phyloP scores from a whole-genome alignment of 2,888 invertebrate species.

The Acutogordius australiensis region DNA sequence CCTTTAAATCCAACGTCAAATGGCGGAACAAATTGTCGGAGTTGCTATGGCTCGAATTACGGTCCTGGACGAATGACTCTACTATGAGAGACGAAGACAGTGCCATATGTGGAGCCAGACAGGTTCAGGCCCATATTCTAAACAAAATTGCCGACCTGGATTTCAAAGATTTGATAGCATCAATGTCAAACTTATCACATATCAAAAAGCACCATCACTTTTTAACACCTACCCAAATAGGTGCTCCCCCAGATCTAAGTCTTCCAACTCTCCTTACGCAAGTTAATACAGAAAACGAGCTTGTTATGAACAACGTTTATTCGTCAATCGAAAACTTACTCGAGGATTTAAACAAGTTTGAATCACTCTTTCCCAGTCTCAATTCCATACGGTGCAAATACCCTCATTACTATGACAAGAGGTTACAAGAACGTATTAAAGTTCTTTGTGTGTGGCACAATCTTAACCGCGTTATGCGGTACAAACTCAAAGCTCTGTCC shows the following conservation, averaged over 20 bases:
- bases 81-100: neutral
- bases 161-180: neutral
- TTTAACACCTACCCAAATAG: neutral
- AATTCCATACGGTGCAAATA: conserved; percentile 45
- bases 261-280: neutral
- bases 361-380: conserved; percentile 51
- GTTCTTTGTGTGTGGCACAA: conserved; percentile 69
- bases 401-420: conserved; percentile 36
- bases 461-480: conserved; percentile 47
- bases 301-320: neutral
- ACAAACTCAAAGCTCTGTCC: conserved; percentile 40
- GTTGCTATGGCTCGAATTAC: conserved; percentile 61
- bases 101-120: neutral
- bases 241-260: neutral
- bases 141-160: neutral
- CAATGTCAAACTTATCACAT: no score
- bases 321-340: conserved; percentile 39
- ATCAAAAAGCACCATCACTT: no score
- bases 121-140: neutral
- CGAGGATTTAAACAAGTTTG: conserved; percentile 41
- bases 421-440: conserved; percentile 38
- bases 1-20: conserved; percentile 32
- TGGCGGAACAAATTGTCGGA: conserved; percentile 67
- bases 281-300: neutral
- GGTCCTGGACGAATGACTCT: conserved; percentile 45